Base-by-base conservation (phyloP, 2,113 vertebrate species). In the Mustela nigripes region DNA sequence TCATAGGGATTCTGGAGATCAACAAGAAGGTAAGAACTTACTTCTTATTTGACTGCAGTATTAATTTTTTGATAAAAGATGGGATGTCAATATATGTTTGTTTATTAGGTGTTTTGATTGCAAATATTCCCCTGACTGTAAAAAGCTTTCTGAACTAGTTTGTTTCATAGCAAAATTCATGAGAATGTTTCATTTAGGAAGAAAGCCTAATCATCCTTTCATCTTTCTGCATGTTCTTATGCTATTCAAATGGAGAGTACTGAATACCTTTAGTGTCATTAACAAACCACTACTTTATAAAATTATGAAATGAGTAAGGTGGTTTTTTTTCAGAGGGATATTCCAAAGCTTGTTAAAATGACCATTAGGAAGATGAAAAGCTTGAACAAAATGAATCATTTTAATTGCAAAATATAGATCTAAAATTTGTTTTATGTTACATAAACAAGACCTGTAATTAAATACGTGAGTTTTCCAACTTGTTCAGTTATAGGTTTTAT, bases 1-100 rank as follows among this genome's bases (percentile, higher is more conserved):
- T 99, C 96, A 98, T 99, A 91, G 99, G 99, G 87, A 98, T 99
- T 98, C 96, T 99, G 94, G 99, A 99, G 98, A 99, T 99, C 97
- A 99, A 98, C 96, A 99, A 99, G 99, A 99, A 98, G 95, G 99
- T 99, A 98, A 96, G 95, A 85, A 93, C 85, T 94, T 56, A 81
- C 95, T 98, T 10, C 95, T 98, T 10, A 97, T 3, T 95, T 96
- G 95, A 94, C 31, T 11, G 0, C 73, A 69, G 33, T 95, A 45
- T 97, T 60, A 94, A 92, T 26, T 95, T 53, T 92, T 63, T 86
- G 67, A 18, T 73, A n/a, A 42, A 97, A 69, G 60, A 92, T 76
- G 31, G 58, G 60, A 58, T 96, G 8, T 87, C 18, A 71, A 60
- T 33, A 84, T 97, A 92, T 95, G 48, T 84, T 93, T 90, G 1